Conservation (phyloP, 2,113 vertebrate species). For the Micronisus gabar region DNA sequence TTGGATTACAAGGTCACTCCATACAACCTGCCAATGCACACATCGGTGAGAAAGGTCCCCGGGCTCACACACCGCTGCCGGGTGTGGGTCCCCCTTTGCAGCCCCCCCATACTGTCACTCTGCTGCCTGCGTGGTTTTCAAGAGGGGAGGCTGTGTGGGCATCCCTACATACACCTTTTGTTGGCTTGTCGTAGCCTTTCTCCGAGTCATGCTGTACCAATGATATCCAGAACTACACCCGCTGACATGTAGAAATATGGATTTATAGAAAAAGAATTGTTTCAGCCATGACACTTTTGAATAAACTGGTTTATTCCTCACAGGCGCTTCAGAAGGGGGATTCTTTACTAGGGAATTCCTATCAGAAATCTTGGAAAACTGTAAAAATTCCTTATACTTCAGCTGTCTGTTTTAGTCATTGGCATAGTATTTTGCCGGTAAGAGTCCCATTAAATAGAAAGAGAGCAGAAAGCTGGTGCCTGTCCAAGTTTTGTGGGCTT, state of each 20-base stretch:
- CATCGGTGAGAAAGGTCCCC: background rate
- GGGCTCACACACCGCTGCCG: background rate
- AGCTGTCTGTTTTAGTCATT: slow-evolving; percentile 51
- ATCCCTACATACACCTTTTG: background rate
- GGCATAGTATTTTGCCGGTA: background rate
- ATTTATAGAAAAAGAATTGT: background rate
- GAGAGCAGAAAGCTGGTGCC: background rate
- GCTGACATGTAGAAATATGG: background rate
- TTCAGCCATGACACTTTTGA: background rate
- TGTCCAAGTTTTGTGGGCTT: background rate
- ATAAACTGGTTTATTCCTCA: background rate
- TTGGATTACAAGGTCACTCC: background rate
- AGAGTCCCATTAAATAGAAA: background rate
- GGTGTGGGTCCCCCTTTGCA: background rate
- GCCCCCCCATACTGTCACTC: background rate
- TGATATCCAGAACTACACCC: background rate
- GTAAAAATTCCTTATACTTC: slow-evolving; percentile 50
- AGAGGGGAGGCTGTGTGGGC: background rate
- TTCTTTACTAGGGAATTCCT: slow-evolving; percentile 33
- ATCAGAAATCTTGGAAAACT: slow-evolving; percentile 46
- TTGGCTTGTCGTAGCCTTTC: background rate
- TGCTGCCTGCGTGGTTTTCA: background rate
- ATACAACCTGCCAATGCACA: background rate
- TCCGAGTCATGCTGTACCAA: background rate
- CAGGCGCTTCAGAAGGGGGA: slow-evolving; percentile 24